Base-by-base conservation (phyloP, 2,797 vertebrate genomes). In the Hyperoplus lanceolatus region DNA sequence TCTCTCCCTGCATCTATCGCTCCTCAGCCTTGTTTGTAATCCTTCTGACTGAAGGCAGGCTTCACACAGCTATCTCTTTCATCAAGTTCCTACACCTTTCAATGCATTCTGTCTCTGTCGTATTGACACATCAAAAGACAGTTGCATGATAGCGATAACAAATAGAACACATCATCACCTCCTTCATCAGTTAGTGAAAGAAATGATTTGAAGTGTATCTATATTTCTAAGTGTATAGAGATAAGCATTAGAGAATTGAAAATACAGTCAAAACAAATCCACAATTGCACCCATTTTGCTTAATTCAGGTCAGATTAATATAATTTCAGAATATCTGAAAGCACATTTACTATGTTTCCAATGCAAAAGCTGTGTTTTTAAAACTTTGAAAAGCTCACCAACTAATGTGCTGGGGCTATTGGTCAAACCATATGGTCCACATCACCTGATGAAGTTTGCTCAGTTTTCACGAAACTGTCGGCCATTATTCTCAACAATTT, bases 1-100 rank as follows among this genome's bases (percentile, higher is more conserved):
- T 85, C 85, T 48, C 75, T 66, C 14, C 29, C 21, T 3, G 0
- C 68, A 77, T 87, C 78, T 60, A 1, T 46, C 58, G 70, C 61
- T 69, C 70, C 70, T 65, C 61, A 18, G 64, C 76, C 18, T 6
- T 42, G 43, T 79, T 82, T 83, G 81, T 80, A 55, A 81, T 87
- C 77, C 76, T 63, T 56, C 0, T 61, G 70, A 79, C 83, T 73
- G 65, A 75, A 79, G 68, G 65, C 74, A 43, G 70, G 54, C 53
- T 75, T 68, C 49, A 53, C 55, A n/a, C 16, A 8, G 69, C 50
- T 73, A 73, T 84, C 74, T 48, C 29, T 49, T n/a, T 58, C 67
- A 70, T 83, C 67, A 59, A 46, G 41, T 78, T 70, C 63, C 73
- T 77, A 71, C 45, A 53, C 36, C 43, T 65, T 57, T 79, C 50